Evolutionary conservation across 2,113 vertebrate species (phyloP).

Genomic region (Xenopus borealis): DNA sequence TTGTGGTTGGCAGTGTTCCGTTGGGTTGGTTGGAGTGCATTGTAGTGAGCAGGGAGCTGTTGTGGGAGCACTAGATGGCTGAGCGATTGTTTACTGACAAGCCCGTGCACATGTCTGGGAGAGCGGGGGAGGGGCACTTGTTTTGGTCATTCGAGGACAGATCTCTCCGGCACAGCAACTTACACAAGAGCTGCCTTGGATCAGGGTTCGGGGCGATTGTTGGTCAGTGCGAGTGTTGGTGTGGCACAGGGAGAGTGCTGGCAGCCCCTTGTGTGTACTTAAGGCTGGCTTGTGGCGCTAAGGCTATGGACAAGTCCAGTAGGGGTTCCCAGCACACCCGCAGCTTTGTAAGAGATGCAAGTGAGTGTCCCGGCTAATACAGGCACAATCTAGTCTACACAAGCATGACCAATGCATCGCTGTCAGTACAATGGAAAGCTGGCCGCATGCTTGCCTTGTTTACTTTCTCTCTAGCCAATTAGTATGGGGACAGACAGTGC

Average conservation of each 20-base stretch:
- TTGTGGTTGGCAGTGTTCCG: no score
- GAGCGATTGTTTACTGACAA: not conserved
- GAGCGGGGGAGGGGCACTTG: no score
- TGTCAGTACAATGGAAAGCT: no score
- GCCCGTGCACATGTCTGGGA: slow-evolving; percentile 5
- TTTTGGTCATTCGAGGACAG: not conserved
- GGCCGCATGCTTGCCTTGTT: no score
- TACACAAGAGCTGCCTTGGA: no score
- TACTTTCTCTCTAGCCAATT: no score
- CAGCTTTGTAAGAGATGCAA: no score
- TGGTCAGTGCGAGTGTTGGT: not conserved
- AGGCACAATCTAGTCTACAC: no score
- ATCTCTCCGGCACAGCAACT: not conserved
- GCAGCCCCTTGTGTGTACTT: not conserved
- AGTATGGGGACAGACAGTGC: no score
- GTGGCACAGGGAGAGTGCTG: slow-evolving; percentile 35
- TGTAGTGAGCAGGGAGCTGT: not conserved
- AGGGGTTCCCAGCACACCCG: not conserved
- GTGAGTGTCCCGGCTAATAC: no score
- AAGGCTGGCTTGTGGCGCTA: no score
- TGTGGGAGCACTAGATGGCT: not conserved
- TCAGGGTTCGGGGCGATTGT: not conserved
- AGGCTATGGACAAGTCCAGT: not conserved
- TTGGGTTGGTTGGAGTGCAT: not conserved
- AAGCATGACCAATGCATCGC: no score